These are phyloP conservation scores for Mionectes macconnelli DNA, from an alignment of 2,113 vertebrate genomes.

Conservation along the genomic window DNA sequence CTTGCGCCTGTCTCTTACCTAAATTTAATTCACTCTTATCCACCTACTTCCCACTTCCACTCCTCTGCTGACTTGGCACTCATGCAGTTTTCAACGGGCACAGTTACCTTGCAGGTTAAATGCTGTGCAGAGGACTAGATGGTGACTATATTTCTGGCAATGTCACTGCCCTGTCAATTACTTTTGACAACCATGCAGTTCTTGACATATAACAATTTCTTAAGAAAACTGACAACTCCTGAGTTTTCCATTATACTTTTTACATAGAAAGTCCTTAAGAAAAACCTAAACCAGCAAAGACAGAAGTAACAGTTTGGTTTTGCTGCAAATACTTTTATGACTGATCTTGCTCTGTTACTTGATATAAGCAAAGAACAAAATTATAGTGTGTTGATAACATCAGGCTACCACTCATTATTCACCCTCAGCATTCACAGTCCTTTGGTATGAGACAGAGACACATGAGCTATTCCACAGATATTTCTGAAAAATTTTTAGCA, in stretches of 20 bases:
- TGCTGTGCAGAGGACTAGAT: background rate
- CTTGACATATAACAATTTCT: background rate
- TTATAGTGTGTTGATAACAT: background rate
- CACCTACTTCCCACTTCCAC: background rate
- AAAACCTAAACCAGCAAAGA: background rate
- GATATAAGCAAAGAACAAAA: background rate
- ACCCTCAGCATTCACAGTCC: background rate
- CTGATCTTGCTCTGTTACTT: background rate
- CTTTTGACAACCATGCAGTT: background rate
- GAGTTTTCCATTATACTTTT: background rate
- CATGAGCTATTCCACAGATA: background rate
- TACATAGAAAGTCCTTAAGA: background rate
- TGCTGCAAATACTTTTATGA: background rate
- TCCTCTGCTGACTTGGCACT: background rate
- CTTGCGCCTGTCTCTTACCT: background rate
- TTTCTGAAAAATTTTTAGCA: background rate
- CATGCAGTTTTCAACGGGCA: background rate
- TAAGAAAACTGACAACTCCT: rapidly evolving
- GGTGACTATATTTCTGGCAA: background rate
- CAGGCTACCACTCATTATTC: background rate
- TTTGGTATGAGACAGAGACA: background rate
- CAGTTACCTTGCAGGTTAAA: background rate
- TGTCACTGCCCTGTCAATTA: background rate
- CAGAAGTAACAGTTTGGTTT: background rate
- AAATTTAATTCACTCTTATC: background rate